Base-by-base conservation (phyloP, 2,888 invertebrate genomes). In the Ornithoptera alexandrae region DNA sequence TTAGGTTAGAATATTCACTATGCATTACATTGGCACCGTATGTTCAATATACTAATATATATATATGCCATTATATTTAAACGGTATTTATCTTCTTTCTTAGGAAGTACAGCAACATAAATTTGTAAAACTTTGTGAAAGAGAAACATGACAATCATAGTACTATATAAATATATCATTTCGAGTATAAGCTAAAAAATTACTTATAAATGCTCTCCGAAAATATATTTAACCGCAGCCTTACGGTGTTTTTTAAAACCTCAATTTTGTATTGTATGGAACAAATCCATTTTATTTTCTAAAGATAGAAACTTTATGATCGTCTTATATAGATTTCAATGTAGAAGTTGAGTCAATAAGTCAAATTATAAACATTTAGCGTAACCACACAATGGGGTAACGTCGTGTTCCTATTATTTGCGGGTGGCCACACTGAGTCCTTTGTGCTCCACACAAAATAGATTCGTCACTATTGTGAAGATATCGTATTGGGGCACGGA, bases 361-460 rank as follows among this genome's bases (percentile, higher is more conserved):
- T 85, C 84, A 82, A 81, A 81, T 78, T 79, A 79, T 79, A 79
- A 83, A 83, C 79, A 82, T 82, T 78, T 76, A 77, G 75, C 75
- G 76, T 78, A 74, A 78, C 78, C 80, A 80, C 73, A 85, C 84
- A 86, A 85, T 84, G 77, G 78, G 74, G 80, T 81, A 81, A 74
- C 73, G 74, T 75, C 74, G 74, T 76, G 74, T 74, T 77, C 72
- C 81, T 78, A 84, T 86, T 86, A 84, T 84, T 86, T 83, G 85
- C 83, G 90, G 90, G 91, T 90, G 90, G 89, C 82, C 88, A 76
- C 77, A 75, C 77, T 78, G 79, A 77, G 24, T 78, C 81, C 84
- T 86, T 82, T 85, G 79, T 78, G 72, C 70, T 77, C 74, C 77
- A 75, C 77, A 75, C 78, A 75, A 84, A 85, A 88, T 87, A 81